Conservation (phyloP, 2,113 vertebrate genomes). For the cattle (Bos taurus) region ARS-UCD2.0 NC_037351.1:30784001-30784500, state of each 20-base stretch:
- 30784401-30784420: neutral
- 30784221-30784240: neutral
- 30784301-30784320: neutral
- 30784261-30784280: neutral
- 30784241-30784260: neutral
- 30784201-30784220: neutral
- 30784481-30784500: no score
- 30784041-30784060: neutral
- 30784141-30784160: neutral
- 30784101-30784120: neutral
- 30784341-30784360: neutral
- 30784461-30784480: neutral
- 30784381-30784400: neutral
- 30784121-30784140: neutral
- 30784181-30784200: neutral
- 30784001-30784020: neutral
- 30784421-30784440: accelerated
- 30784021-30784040: neutral
- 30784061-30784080: neutral
- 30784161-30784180: neutral
- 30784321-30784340: neutral
- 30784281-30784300: neutral
- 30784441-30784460: neutral
- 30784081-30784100: neutral
- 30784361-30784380: neutral